phyloP scores from a whole-genome alignment of 2,888 invertebrate species.

The Acleris emargana region DNA sequence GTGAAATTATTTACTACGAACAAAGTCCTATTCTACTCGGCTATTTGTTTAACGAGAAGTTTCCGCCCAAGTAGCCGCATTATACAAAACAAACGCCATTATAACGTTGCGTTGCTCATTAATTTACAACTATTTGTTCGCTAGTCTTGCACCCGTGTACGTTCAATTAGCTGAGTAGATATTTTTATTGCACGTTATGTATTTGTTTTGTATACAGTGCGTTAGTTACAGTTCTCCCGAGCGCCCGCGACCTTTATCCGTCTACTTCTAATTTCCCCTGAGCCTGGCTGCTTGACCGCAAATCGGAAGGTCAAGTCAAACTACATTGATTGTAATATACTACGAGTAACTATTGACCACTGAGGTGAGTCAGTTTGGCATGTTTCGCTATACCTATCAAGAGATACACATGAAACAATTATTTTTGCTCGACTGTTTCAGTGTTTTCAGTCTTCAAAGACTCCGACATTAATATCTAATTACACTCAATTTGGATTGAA shows the following conservation, averaged over 20 bases:
- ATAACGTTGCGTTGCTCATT: not conserved
- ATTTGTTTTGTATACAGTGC: constrained; percentile 39
- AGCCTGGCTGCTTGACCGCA: constrained; percentile 44
- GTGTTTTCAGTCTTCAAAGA: no score
- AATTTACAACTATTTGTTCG: not conserved
- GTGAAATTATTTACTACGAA: no score
- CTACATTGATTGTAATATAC: constrained; percentile 24
- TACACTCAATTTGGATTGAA: no score
- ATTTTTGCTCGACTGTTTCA: no score
- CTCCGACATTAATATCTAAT: no score
- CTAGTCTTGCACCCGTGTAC: not conserved
- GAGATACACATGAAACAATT: no score
- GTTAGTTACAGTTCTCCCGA: constrained; percentile 53
- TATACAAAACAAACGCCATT: no score
- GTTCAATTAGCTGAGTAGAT: constrained; percentile 30
- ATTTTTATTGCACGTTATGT: constrained; percentile 20
- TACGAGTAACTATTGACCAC: constrained; percentile 10
- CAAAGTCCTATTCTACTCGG: no score
- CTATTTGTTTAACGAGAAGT: no score
- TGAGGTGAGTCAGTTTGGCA: not conserved
- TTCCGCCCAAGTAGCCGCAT: no score
- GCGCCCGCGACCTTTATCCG: constrained; percentile 55
- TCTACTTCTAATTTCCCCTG: constrained; percentile 68
- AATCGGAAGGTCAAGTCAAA: constrained; percentile 24
- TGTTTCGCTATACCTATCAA: no score